Percentiles rank a stretch among this genome's conserved stretches.
Evolutionary conservation across 2,888 invertebrate genomes (phyloP).

Genomic region (Antheraea yamamai): DNA sequence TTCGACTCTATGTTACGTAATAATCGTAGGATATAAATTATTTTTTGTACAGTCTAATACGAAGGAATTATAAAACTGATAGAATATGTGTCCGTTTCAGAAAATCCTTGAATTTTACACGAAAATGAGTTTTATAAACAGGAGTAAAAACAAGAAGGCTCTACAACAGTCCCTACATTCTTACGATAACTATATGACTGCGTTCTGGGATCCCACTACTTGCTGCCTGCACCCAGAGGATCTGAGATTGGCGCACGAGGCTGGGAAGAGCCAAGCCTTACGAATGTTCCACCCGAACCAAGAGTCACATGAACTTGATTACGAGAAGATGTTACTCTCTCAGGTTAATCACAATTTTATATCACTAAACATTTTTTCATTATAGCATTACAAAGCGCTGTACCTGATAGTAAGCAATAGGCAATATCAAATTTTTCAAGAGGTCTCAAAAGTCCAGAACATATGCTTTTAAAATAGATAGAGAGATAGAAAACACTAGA

Average conservation of each 20-base stretch:
- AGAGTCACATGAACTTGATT: constrained; percentile 1
- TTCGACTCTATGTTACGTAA: no score
- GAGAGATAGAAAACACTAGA: no score
- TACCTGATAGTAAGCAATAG: no score
- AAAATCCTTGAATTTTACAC: constrained; percentile 7
- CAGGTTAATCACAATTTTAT: background rate
- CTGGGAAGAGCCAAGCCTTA: constrained; percentile 6
- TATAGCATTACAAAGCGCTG: background rate
- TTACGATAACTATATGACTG: constrained; percentile 16
- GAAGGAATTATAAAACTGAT: background rate
- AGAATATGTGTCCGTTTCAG: constrained; percentile 9
- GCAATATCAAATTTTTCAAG: no score
- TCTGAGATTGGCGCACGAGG: background rate
- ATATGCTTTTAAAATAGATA: no score
- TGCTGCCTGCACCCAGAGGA: constrained; percentile 20
- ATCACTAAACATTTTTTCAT: background rate
- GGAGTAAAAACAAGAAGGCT: constrained; percentile 18
- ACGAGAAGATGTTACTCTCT: constrained; percentile 6
- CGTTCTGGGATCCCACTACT: constrained; percentile 16
- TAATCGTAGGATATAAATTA: no score
- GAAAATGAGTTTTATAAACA: constrained; percentile 13
- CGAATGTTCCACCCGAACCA: constrained; percentile 10
- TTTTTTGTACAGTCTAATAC: background rate
- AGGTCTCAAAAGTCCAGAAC: no score
- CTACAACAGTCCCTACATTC: constrained; percentile 8